Evolutionary conservation across 1,140 invertebrate species (phyloP).

Genomic region (Cydia strobilella): DNA sequence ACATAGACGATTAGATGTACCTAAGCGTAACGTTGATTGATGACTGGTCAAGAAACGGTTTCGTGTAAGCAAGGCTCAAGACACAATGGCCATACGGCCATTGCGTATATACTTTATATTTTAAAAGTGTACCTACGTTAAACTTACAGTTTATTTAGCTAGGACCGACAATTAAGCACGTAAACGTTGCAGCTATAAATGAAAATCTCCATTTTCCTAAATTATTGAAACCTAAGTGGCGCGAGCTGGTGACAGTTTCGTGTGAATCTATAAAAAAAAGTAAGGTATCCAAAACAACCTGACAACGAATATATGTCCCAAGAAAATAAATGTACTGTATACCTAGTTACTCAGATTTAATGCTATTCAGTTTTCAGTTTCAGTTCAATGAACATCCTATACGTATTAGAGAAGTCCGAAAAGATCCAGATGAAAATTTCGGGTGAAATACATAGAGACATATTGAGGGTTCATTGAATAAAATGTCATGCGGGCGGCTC

Average conservation of each 20-base stretch:
- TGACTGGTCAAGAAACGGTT: conserved; percentile 20
- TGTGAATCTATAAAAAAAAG: no score
- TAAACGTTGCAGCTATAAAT: no score
- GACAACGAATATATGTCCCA: no score
- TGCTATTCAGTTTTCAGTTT: no score
- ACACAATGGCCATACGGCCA: neutral
- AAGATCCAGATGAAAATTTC: neutral
- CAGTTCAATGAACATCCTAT: neutral
- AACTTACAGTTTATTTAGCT: no score
- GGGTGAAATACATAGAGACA: conserved; percentile 37
- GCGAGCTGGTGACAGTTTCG: no score
- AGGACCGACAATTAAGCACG: no score
- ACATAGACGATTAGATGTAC: conserved; percentile 32
- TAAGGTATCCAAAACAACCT: no score
- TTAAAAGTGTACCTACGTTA: neutral
- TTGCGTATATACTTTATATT: neutral
- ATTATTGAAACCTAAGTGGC: no score
- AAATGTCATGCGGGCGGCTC: conserved; percentile 42
- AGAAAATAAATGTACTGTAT: no score
- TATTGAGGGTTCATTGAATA: conserved; percentile 56
- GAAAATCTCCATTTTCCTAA: no score
- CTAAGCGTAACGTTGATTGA: conserved; percentile 33
- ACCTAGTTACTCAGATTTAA: no score
- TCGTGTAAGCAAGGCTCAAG: conserved; percentile 15
- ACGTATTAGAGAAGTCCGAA: conserved; percentile 10